phyloP scores from a whole-genome alignment of 1,140 invertebrate species.

The Drosophila ambigua region DNA sequence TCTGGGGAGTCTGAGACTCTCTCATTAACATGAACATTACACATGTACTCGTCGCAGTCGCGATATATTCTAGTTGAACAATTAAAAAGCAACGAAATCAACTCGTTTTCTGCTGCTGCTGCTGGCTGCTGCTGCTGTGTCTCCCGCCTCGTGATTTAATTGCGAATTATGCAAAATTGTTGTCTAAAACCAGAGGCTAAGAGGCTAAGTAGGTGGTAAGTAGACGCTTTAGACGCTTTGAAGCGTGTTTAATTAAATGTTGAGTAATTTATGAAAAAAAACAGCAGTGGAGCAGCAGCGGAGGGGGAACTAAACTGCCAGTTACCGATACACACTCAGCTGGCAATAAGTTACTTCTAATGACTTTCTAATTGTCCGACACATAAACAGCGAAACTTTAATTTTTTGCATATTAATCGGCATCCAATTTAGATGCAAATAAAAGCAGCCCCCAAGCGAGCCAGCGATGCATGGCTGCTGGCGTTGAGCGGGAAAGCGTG shows the following conservation, averaged over 20 bases:
- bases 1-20: background rate
- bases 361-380: slow-evolving; percentile 77
- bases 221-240: slow-evolving; percentile 64
- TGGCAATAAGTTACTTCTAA: slow-evolving; percentile 76
- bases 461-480: slow-evolving; percentile 41
- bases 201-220: slow-evolving; percentile 81
- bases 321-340: background rate
- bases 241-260: slow-evolving; percentile 82
- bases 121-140: slow-evolving; percentile 13
- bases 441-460: slow-evolving; percentile 1
- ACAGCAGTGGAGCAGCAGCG: background rate
- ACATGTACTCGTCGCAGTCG: slow-evolving; percentile 40
- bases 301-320: too few relatives aligned
- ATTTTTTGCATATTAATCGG: slow-evolving; percentile 78
- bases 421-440: slow-evolving; percentile 76
- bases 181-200: slow-evolving; percentile 78
- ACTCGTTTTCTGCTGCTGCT: slow-evolving; percentile 35
- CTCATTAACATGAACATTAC: slow-evolving; percentile 62
- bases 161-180: slow-evolving; percentile 80
- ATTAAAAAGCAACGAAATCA: slow-evolving; percentile 55
- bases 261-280: slow-evolving; percentile 82
- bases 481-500: slow-evolving; percentile 50
- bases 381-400: slow-evolving; percentile 67
- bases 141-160: slow-evolving; percentile 62
- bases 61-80: slow-evolving; percentile 39